phyloP scores from a whole-genome alignment of 2,888 invertebrate genomes.

The Dicranocentrus wangi region DNA sequence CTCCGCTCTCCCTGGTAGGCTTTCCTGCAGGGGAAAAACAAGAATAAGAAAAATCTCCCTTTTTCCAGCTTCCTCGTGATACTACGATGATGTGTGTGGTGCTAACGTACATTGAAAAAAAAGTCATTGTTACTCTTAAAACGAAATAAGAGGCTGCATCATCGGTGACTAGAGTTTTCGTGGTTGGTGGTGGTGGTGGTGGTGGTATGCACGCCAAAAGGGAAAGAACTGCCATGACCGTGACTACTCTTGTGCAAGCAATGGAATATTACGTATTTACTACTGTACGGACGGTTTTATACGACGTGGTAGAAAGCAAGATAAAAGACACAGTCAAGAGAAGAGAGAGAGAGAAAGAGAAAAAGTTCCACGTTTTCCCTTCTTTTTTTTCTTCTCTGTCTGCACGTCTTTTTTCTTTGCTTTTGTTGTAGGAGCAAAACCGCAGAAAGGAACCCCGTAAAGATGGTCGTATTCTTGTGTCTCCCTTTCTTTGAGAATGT shows the following conservation, averaged over 20 bases:
- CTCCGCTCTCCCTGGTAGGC: not conserved
- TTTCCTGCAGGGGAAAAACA: not conserved
- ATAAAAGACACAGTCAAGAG: not conserved
- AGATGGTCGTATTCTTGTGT: not conserved
- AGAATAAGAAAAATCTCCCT: too few relatives aligned
- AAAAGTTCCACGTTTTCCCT: not conserved
- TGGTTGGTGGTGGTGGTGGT: not conserved
- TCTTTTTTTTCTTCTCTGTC: not conserved
- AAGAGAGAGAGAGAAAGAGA: not conserved
- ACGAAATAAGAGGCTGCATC: not conserved
- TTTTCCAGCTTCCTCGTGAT: not conserved
- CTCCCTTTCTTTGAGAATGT: not conserved
- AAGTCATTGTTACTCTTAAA: slow-evolving; percentile 7
- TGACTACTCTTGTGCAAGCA: not conserved
- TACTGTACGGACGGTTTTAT: not conserved
- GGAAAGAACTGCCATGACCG: slow-evolving; percentile 11
- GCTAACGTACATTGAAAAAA: not conserved
- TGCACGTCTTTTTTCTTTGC: not conserved
- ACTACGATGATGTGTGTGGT: not conserved
- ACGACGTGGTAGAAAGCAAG: not conserved
- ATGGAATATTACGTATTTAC: not conserved
- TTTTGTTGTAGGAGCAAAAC: slow-evolving; percentile 1
- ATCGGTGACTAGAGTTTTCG: not conserved
- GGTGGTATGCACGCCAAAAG: not conserved
- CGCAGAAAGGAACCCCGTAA: slow-evolving; percentile 10